A percentile compares a stretch with the other conserved stretches of the same genome.
phyloP scores from a whole-genome alignment of 1,140 invertebrate genomes.

The Drosophila lacertosa region DNA sequence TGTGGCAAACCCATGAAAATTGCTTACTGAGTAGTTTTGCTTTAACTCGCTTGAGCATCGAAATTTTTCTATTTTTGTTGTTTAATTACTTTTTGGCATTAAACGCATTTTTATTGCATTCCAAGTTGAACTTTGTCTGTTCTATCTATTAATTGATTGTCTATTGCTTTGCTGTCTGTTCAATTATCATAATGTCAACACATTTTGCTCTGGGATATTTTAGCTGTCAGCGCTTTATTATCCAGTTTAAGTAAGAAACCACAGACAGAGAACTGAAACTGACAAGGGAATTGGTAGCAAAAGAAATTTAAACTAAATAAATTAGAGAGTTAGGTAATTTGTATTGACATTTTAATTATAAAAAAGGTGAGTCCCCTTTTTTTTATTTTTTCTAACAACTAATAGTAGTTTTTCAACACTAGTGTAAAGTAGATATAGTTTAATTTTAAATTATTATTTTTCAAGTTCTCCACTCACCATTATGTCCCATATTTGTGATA shows the following conservation, averaged over 20 bases:
- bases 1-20: constrained; percentile 3
- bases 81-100: constrained; percentile 4
- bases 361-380: too few species aligned
- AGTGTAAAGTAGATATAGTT: not conserved
- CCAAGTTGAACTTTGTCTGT: constrained; percentile 8
- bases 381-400: too few species aligned
- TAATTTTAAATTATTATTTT: not conserved
- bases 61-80: not conserved
- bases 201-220: not conserved
- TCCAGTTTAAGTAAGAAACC: not conserved
- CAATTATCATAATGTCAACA: constrained; percentile 7
- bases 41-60: not conserved
- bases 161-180: not conserved
- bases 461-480: constrained; percentile 87
- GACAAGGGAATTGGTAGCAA: not conserved
- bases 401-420: not conserved
- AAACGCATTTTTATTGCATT: not conserved
- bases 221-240: constrained; percentile 8
- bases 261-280: not conserved
- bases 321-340: too few species aligned
- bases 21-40: not conserved
- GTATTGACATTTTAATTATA: too few species aligned
- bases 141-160: constrained; percentile 3
- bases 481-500: constrained; percentile 94
- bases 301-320: too few species aligned